These are phyloP conservation scores for Aspidapion aeneum DNA, from an alignment of 2,888 invertebrate species.

Conservation along the genomic window DNA sequence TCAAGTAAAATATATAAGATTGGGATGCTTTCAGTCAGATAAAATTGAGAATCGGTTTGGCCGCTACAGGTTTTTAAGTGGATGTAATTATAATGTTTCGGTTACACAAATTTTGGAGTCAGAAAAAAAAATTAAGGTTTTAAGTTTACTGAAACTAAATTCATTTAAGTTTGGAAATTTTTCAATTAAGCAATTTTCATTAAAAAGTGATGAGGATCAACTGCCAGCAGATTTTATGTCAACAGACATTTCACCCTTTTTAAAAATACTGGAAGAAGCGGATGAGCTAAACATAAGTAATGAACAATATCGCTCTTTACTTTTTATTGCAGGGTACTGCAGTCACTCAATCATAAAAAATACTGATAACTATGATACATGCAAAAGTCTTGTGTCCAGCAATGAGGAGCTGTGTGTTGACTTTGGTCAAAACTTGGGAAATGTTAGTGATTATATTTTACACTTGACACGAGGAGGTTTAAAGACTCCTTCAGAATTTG, in stretches of 20 bases:
- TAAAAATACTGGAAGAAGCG: not conserved
- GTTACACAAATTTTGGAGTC: constrained; percentile 12
- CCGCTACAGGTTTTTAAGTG: constrained; percentile 4
- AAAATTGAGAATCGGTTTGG: constrained; percentile 10
- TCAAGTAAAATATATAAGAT: not conserved
- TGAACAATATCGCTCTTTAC: not conserved
- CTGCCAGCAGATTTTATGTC: not conserved
- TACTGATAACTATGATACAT: not conserved
- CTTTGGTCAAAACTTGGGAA: not conserved
- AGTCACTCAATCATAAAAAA: not conserved
- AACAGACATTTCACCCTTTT: not conserved
- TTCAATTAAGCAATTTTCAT: not conserved
- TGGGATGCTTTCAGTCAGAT: constrained; percentile 10
- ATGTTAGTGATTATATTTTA: not conserved
- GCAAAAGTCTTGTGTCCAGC: not conserved
- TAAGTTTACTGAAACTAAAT: not conserved
- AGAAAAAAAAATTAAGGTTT: constrained; percentile 11
- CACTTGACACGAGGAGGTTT: not conserved
- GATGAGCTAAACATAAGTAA: not conserved
- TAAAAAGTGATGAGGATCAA: not conserved
- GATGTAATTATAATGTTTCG: constrained; percentile 12
- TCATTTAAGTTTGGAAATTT: not conserved
- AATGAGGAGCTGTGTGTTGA: not conserved
- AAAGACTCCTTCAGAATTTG: not conserved
- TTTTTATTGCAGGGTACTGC: not conserved